A percentile compares a stretch with the other conserved stretches of the same genome.
phyloP scores from a whole-genome alignment of 2,113 vertebrate genomes.

The Nannobrachium achirus region DNA sequence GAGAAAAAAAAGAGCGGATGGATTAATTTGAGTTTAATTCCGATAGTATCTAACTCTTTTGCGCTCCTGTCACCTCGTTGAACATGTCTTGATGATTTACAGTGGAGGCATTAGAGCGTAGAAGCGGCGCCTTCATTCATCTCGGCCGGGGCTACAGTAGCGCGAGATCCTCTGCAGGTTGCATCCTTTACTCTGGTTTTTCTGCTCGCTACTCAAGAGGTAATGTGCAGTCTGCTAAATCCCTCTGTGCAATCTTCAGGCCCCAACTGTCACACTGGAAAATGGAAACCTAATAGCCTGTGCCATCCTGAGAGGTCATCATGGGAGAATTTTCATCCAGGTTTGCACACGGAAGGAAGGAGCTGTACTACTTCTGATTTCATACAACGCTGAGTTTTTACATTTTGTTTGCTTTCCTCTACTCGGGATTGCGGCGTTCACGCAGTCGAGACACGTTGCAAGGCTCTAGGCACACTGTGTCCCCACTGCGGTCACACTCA shows the following conservation, averaged over 20 bases:
- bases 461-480: not conserved
- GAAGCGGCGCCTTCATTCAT: not conserved
- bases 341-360: constrained; percentile 16
- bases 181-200: not conserved
- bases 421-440: not conserved
- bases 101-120: constrained; percentile 2
- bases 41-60: constrained; percentile 14
- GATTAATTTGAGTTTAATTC: constrained; percentile 27
- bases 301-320: constrained; percentile 32
- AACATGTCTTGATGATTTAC: not conserved
- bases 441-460: not conserved
- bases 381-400: not conserved
- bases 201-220: constrained; percentile 31
- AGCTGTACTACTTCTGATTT: not conserved
- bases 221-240: constrained; percentile 47
- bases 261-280: constrained; percentile 57
- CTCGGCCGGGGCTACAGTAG: not conserved
- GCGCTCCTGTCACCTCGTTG: not conserved
- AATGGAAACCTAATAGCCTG: constrained; percentile 51
- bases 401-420: not conserved
- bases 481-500: not conserved
- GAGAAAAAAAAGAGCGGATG: constrained; percentile 22
- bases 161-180: constrained; percentile 1
- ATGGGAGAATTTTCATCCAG: constrained; percentile 13
- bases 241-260: constrained; percentile 17